Evolutionary conservation across 2,888 invertebrate genomes (phyloP).

Genomic region (Penaeus monodon): DNA sequence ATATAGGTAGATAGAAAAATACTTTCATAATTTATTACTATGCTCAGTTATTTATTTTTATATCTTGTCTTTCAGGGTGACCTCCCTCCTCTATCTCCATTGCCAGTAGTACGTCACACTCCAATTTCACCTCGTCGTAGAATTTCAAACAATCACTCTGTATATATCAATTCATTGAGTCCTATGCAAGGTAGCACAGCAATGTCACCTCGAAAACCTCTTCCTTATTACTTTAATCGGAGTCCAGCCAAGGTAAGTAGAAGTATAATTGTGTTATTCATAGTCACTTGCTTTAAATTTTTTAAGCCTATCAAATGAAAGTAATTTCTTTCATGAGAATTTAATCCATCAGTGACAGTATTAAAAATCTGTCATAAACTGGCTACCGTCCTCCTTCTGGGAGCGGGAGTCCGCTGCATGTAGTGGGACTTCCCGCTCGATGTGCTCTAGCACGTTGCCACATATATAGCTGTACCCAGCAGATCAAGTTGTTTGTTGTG

Average conservation of each 20-base stretch:
- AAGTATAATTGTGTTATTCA: background rate
- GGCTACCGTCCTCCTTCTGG: too few species aligned
- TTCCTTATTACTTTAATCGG: conserved; percentile 85
- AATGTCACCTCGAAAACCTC: conserved; percentile 69
- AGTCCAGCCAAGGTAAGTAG: conserved; percentile 85
- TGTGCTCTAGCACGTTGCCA: too few species aligned
- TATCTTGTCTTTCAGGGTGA: conserved; percentile 67
- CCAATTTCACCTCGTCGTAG: conserved; percentile 76
- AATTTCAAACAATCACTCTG: conserved; percentile 74
- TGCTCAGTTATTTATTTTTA: background rate
- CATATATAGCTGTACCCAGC: too few species aligned
- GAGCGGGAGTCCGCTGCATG: too few species aligned
- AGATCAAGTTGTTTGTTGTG: too few species aligned
- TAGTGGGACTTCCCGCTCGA: too few species aligned
- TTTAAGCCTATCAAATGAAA: background rate
- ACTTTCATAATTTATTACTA: too few species aligned
- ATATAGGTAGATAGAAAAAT: too few species aligned
- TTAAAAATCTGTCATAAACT: too few species aligned
- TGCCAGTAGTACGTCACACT: conserved; percentile 77
- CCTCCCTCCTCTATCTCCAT: conserved; percentile 78
- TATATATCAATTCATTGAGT: conserved; percentile 74
- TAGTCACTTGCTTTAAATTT: background rate
- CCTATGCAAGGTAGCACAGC: conserved; percentile 59
- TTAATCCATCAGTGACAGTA: too few species aligned
- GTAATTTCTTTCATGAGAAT: background rate